These are phyloP conservation scores for Gastracanthus pulcherrimus DNA, from an alignment of 2,888 invertebrate species.

Conservation along the genomic window DNA sequence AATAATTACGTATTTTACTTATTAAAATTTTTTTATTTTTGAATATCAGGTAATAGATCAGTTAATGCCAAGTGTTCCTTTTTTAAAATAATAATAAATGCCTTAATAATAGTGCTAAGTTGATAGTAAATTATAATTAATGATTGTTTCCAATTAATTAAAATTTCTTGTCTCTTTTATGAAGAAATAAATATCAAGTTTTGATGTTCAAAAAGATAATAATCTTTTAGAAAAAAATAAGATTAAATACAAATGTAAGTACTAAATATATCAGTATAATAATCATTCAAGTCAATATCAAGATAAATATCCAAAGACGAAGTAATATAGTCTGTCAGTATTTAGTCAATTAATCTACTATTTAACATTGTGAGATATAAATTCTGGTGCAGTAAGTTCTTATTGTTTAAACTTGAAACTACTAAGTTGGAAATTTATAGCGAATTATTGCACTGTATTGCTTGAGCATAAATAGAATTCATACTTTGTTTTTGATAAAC, in stretches of 20 bases:
- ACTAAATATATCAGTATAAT: neutral
- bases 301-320: neutral
- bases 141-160: neutral
- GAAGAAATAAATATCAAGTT: neutral
- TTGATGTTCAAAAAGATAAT: neutral
- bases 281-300: constrained; percentile 1
- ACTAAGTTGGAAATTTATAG: too few relatives aligned
- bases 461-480: too few relatives aligned
- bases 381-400: neutral
- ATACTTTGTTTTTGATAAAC: too few relatives aligned
- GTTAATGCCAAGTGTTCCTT: too few relatives aligned
- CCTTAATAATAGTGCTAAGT: neutral
- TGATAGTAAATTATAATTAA: neutral
- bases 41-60: too few relatives aligned
- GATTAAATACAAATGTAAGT: neutral
- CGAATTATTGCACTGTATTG: too few relatives aligned
- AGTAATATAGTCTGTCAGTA: neutral
- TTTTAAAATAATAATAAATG: too few relatives aligned
- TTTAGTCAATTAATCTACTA: neutral
- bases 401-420: neutral
- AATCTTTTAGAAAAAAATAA: too few relatives aligned
- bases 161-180: neutral
- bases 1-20: too few relatives aligned
- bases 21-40: too few relatives aligned
- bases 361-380: neutral